These are phyloP conservation scores for Papilio xuthus DNA, from an alignment of 1,140 invertebrate species.

Conservation along the genomic window DNA sequence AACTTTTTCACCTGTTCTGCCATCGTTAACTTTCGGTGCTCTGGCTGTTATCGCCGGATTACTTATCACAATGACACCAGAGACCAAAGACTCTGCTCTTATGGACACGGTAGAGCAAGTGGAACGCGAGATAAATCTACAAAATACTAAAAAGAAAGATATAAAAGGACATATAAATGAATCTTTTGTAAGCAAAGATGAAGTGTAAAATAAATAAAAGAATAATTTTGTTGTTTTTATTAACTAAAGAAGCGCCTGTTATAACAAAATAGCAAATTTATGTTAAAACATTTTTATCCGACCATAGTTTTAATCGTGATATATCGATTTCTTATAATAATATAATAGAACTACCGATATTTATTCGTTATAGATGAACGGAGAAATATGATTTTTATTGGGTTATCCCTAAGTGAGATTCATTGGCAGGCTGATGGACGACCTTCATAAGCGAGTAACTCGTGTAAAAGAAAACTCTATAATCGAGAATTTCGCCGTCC, in stretches of 20 bases:
- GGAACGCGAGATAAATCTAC: neutral
- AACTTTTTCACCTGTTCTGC: neutral
- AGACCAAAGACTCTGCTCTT: conserved; percentile 29
- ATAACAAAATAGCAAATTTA: neutral
- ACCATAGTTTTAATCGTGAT: neutral
- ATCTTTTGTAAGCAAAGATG: neutral
- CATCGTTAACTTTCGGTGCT: neutral
- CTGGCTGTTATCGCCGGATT: conserved; percentile 1
- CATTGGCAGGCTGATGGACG: no score
- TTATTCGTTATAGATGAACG: no score
- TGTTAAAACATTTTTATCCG: neutral
- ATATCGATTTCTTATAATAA: neutral
- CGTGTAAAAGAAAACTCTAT: no score
- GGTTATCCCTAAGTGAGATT: no score
- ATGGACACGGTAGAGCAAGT: conserved; percentile 29
- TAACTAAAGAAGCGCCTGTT: neutral
- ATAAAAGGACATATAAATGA: conserved; percentile 2
- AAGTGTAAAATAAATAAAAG: neutral
- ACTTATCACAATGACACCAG: conserved; percentile 10
- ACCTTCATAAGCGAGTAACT: no score
- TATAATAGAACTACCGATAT: neutral
- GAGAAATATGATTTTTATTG: no score
- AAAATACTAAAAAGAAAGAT: neutral
- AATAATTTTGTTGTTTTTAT: neutral
- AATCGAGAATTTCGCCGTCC: no score